phyloP scores from a whole-genome alignment of 2,888 invertebrate species.

The Tenthredo distinguenda region DNA sequence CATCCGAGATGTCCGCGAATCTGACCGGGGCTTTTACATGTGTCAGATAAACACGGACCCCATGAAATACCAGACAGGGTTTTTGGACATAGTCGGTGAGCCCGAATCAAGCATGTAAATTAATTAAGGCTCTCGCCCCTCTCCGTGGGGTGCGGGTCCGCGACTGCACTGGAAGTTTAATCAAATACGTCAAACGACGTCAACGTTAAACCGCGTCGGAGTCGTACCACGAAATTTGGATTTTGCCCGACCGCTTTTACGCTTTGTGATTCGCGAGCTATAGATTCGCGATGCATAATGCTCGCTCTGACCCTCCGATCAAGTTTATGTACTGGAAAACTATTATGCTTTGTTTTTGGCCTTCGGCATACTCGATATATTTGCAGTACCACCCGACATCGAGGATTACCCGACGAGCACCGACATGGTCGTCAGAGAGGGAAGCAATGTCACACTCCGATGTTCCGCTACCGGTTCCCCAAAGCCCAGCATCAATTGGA shows the following conservation, averaged over 20 bases:
- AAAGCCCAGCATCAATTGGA: slow-evolving; percentile 89
- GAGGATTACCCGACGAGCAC: slow-evolving; percentile 88
- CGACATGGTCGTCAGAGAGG: slow-evolving; percentile 89
- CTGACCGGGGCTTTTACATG: slow-evolving; percentile 92
- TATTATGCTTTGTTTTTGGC: slow-evolving; percentile 34
- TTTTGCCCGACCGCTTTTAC: background rate
- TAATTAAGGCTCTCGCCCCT: background rate
- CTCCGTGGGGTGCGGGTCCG: too few species aligned
- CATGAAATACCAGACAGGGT: slow-evolving; percentile 86
- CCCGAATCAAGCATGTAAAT: background rate
- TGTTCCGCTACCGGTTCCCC: slow-evolving; percentile 92
- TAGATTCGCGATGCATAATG: background rate
- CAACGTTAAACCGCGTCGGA: background rate
- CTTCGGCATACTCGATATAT: slow-evolving; percentile 5
- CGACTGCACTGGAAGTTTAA: background rate
- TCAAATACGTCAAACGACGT: slow-evolving; percentile 15
- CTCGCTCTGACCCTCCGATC: too few species aligned
- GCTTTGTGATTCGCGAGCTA: slow-evolving; percentile 3
- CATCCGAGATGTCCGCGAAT: slow-evolving; percentile 88
- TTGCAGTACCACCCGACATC: slow-evolving; percentile 88
- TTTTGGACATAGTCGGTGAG: slow-evolving; percentile 85
- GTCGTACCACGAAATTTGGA: background rate
- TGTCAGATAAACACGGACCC: slow-evolving; percentile 89
- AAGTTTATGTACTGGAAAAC: slow-evolving; percentile 48
- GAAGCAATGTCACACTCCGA: slow-evolving; percentile 86